Conservation (phyloP, 2,113 vertebrate species). For the Gobiocypris rarus region DNA sequence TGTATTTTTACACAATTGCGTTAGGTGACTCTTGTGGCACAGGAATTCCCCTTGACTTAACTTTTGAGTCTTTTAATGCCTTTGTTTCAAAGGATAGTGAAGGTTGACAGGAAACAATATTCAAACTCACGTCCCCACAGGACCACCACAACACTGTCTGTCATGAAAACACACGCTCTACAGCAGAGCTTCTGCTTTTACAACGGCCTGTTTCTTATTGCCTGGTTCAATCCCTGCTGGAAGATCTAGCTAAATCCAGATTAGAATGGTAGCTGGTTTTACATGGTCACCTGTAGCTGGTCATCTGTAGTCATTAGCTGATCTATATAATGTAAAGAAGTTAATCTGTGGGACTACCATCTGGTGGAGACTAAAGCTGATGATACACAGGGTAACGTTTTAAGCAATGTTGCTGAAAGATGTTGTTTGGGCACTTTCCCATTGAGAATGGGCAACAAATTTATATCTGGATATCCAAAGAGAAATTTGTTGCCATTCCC, state of each 20-base stretch:
- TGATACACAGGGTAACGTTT: too few species aligned
- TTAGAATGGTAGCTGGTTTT: neutral
- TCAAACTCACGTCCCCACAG: neutral
- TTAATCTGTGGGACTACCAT: neutral
- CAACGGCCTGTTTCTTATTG: neutral
- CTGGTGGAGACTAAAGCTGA: neutral
- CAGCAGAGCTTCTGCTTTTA: neutral
- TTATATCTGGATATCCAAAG: too few species aligned
- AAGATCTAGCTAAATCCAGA: neutral
- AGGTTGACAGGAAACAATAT: neutral
- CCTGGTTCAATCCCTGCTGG: neutral
- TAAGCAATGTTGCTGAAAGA: too few species aligned
- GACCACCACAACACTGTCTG: neutral
- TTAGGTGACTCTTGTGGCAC: neutral
- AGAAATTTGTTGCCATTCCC: too few species aligned
- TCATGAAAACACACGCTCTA: neutral
- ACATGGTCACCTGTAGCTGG: neutral
- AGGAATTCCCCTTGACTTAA: neutral
- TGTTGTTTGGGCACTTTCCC: too few species aligned
- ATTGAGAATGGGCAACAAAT: too few species aligned
- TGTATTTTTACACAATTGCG: neutral
- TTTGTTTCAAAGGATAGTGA: neutral
- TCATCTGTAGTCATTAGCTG: neutral
- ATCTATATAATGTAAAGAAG: neutral
- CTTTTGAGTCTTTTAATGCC: neutral